Evolutionary conservation across 2,888 invertebrate species (phyloP), one percentile per base, ranked within the genome.

Genomic region (Watsonalla cultraria): DNA sequence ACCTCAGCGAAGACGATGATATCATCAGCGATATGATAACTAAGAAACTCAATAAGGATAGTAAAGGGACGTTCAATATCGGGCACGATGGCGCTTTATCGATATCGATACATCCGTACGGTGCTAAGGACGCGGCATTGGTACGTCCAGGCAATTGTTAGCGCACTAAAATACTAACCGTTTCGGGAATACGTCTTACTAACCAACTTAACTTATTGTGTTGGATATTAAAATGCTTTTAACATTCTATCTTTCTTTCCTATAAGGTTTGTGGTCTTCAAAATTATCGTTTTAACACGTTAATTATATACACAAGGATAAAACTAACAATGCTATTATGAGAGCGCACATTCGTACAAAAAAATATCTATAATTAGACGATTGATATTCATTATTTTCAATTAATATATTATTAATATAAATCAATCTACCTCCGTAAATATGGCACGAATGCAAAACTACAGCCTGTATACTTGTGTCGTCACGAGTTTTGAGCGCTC

Each of bases 51-150:
- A 78, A 65, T 51, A 24, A 24, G 24, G 24, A 24, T 24, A 24
- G 24, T 24, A 83, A 84, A 74, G 86, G 86, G 13, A 83, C 84
- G 0, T 80, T 87, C 66, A 84, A 76, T 63, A 72, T 89, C 7
- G 88, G 89, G 7, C 86, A 83, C 76, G 90, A 89, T 51, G 90
- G 90, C 39, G 88, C 88, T 2, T 62, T 90, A 39, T 90, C 90
- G 5, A 86, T 90, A 62, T 86, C 88, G 24, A 85, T 89, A 45
- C 89, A 88, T 65, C 80, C 84, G 56, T 70, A 72, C 63, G 68
- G 70, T 59, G 73, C 54, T 58, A 78, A 77, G 79, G 80, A 80
- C 61, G 62, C 67, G 63, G 74, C 74, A 62, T 72, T 79, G 89
- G 89, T 89, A 90, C 79, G 89, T 89, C 58, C 14, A 51, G 53